Percentiles rank a stretch among this genome's conserved stretches.
These are phyloP conservation scores for Rhipidura dahli DNA, from an alignment of 2,113 vertebrate species.

Conservation along the genomic window DNA sequence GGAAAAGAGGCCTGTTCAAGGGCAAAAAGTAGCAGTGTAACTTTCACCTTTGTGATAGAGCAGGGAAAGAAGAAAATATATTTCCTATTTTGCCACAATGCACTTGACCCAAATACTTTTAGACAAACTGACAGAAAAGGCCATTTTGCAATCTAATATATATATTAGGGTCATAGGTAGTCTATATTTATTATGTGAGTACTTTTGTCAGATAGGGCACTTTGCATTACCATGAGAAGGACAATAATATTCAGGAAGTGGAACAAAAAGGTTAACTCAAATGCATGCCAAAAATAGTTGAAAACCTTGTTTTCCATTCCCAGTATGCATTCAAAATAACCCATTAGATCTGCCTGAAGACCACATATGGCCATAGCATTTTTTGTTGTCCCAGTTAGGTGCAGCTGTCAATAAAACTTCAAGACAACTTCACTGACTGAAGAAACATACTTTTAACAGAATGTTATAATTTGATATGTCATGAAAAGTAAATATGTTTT, in stretches of 20 bases:
- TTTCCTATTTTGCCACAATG: background rate
- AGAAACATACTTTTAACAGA: background rate
- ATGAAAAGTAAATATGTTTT: background rate
- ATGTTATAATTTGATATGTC: background rate
- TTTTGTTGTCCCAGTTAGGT: background rate
- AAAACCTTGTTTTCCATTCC: background rate
- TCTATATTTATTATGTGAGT: background rate
- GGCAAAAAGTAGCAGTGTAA: background rate
- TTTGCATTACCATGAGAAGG: background rate
- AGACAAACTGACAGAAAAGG: background rate
- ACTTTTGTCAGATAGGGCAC: background rate
- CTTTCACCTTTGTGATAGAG: background rate
- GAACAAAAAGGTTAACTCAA: background rate
- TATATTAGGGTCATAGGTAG: background rate
- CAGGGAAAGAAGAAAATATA: background rate
- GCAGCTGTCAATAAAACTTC: background rate
- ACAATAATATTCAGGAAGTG: background rate
- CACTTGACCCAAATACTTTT: constrained; percentile 7
- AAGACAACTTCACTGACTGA: background rate
- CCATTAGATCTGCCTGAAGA: background rate
- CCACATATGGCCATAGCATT: background rate
- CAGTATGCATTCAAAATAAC: background rate
- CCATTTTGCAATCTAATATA: background rate
- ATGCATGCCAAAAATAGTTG: background rate
- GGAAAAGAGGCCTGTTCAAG: background rate